A percentile compares a stretch with the other conserved stretches of the same genome.
Evolutionary conservation across 2,797 vertebrate genomes (phyloP).

Genomic region (Acanthiza pusilla): DNA sequence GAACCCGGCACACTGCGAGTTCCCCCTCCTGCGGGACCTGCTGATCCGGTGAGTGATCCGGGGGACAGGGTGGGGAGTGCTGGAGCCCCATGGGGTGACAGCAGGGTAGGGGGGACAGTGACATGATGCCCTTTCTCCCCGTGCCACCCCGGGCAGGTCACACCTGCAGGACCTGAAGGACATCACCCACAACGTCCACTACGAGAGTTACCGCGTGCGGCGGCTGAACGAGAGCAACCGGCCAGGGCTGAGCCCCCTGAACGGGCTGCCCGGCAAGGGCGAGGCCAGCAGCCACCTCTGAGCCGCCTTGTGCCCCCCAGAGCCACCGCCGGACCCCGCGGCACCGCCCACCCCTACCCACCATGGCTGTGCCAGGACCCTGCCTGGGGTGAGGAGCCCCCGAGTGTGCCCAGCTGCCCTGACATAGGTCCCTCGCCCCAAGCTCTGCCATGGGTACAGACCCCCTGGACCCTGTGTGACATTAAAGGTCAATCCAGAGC

Average conservation of each 20-base stretch:
- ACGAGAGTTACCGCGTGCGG: conserved; percentile 86
- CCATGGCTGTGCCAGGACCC: background rate
- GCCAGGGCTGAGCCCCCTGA: conserved; percentile 63
- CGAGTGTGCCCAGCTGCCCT: background rate
- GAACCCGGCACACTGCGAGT: conserved; percentile 91
- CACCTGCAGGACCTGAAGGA: conserved; percentile 97
- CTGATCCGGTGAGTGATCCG: conserved; percentile 84
- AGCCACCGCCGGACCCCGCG: background rate
- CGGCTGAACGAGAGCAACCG: conserved; percentile 87
- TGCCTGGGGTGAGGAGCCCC: background rate
- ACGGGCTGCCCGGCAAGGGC: conserved; percentile 52
- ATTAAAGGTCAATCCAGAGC: conserved; percentile 5
- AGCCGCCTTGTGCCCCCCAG: background rate
- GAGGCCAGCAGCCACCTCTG: conserved; percentile 75
- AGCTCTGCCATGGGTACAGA: background rate
- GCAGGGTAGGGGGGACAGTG: rapidly evolving
- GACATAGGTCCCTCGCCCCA: background rate
- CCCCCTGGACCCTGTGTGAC: background rate
- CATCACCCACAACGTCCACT: conserved; percentile 92
- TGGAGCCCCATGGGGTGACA: rapidly evolving
- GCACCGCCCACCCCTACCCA: background rate
- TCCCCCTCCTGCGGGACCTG: conserved; percentile 89
- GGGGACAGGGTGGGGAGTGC: background rate
- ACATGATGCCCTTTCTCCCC: background rate
- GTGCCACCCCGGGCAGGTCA: conserved; percentile 73